Evolutionary conservation across 2,888 invertebrate genomes (phyloP).

Genomic region (Junonia oenone): DNA sequence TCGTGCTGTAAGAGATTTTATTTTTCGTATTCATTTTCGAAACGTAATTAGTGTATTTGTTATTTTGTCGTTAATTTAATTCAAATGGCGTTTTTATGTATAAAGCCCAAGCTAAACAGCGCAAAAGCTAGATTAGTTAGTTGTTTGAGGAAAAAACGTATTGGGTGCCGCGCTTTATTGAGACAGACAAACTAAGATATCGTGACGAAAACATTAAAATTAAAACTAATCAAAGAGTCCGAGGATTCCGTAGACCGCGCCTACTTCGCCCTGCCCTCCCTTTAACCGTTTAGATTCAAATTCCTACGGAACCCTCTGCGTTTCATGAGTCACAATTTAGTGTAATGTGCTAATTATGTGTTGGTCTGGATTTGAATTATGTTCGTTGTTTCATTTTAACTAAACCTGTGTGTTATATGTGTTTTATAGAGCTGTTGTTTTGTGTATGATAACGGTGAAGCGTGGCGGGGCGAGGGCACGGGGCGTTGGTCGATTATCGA

Average conservation of each 20-base stretch:
- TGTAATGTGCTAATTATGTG: slow-evolving; percentile 78
- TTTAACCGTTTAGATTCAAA: slow-evolving; percentile 16
- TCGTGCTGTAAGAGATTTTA: slow-evolving; percentile 75
- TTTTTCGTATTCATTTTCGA: slow-evolving; percentile 70
- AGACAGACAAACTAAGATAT: slow-evolving; percentile 28
- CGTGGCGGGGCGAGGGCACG: slow-evolving; percentile 40
- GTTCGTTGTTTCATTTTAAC: slow-evolving; percentile 76
- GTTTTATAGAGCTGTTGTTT: slow-evolving; percentile 65
- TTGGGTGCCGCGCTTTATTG: slow-evolving; percentile 47
- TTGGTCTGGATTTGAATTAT: slow-evolving; percentile 77
- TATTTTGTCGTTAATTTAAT: slow-evolving; percentile 65
- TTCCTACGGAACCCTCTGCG: slow-evolving; percentile 66
- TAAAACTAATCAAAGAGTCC: slow-evolving; percentile 36
- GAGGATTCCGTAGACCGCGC: slow-evolving; percentile 66
- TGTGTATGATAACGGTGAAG: slow-evolving; percentile 55
- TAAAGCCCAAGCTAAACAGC: slow-evolving; percentile 53
- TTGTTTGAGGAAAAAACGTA: slow-evolving; percentile 32
- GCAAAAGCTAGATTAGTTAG: slow-evolving; percentile 35
- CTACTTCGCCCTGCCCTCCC: slow-evolving; percentile 38
- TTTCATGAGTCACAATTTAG: slow-evolving; percentile 61
- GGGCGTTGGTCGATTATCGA: slow-evolving; percentile 26
- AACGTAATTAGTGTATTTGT: slow-evolving; percentile 76
- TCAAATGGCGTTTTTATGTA: slow-evolving; percentile 59
- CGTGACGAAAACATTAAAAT: slow-evolving; percentile 19
- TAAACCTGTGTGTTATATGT: slow-evolving; percentile 78